These are phyloP conservation scores for Mesochorus sp. DNA, from an alignment of 2,888 invertebrate genomes.

Conservation along the genomic window DNA sequence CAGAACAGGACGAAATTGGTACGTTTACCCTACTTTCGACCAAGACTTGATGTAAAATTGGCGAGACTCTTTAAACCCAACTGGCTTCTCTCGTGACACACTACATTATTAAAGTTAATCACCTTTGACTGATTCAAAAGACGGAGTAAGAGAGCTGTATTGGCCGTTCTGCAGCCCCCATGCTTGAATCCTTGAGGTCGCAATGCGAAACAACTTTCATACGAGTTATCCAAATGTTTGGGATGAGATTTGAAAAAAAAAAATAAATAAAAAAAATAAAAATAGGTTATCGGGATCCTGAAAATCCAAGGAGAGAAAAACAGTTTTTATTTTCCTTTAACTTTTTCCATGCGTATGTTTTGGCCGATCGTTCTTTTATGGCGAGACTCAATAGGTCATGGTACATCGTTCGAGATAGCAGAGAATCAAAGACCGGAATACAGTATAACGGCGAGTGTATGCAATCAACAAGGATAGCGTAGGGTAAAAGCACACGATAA, in stretches of 20 bases:
- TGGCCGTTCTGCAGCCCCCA: constrained; percentile 20
- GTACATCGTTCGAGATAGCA: background rate
- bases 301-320: background rate
- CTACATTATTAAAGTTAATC: constrained; percentile 64
- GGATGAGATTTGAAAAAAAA: constrained; percentile 20
- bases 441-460: constrained; percentile 8
- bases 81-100: constrained; percentile 41
- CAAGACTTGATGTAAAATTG: background rate
- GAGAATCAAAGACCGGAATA: constrained; percentile 35
- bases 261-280: background rate
- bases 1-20: background rate
- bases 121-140: constrained; percentile 42
- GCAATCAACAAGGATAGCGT: constrained; percentile 3
- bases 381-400: background rate
- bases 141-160: constrained; percentile 38
- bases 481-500: constrained; percentile 42
- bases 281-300: too few relatives aligned
- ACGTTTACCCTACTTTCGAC: background rate
- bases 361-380: constrained; percentile 2
- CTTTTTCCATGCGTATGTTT: constrained; percentile 10
- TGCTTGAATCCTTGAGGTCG: constrained; percentile 18
- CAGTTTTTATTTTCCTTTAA: background rate
- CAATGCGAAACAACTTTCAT: constrained; percentile 50
- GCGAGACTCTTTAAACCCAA: background rate
- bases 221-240: background rate